Percentiles rank a stretch among this genome's conserved stretches.
phyloP scores from a whole-genome alignment of 2,113 vertebrate genomes.

The Parotia lawesii region DNA sequence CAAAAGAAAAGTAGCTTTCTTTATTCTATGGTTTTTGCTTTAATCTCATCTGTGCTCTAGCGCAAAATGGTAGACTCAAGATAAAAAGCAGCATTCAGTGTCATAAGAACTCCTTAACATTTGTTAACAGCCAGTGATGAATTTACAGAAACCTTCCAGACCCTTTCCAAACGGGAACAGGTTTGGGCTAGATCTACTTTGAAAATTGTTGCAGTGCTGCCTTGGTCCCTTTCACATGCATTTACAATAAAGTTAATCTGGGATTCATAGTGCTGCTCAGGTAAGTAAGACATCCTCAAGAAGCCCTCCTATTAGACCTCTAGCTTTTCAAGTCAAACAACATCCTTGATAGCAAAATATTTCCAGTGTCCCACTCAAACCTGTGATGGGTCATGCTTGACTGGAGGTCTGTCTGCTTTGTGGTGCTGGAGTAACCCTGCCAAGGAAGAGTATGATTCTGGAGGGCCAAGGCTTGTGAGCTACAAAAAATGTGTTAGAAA shows the following conservation, averaged over 20 bases:
- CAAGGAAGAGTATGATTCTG: background rate
- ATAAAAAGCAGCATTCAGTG: background rate
- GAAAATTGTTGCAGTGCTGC: background rate
- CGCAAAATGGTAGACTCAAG: background rate
- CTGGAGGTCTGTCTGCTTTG: background rate
- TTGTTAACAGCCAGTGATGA: background rate
- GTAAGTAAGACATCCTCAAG: background rate
- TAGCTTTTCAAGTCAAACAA: background rate
- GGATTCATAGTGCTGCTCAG: background rate
- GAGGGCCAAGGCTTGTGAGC: background rate
- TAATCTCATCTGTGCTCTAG: background rate
- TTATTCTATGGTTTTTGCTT: background rate
- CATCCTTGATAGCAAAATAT: background rate
- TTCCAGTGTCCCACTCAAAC: background rate
- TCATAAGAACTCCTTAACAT: background rate
- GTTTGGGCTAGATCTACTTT: background rate
- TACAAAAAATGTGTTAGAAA: background rate
- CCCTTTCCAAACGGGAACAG: background rate
- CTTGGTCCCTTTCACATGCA: fast-evolving
- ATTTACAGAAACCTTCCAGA: background rate
- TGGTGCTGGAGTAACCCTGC: background rate
- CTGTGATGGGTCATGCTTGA: background rate
- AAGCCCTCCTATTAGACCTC: background rate
- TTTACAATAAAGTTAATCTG: background rate
- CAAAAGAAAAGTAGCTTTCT: background rate